phyloP scores from a whole-genome alignment of 2,888 invertebrate species.

The Eustalomyia histrio region DNA sequence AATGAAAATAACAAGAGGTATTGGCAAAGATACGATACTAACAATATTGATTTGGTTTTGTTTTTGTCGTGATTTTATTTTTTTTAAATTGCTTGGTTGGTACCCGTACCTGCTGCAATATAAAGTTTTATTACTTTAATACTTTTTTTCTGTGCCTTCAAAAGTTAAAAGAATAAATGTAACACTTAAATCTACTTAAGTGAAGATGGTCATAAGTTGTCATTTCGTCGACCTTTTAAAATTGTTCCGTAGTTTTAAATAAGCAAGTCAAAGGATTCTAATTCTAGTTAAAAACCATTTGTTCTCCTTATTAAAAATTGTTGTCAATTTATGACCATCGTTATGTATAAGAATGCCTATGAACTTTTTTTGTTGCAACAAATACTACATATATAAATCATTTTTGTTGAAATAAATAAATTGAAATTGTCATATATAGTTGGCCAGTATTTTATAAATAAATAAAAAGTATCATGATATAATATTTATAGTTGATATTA shows the following conservation, averaged over 20 bases:
- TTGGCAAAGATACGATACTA: constrained; percentile 25
- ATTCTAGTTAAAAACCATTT: no score
- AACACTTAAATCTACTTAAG: constrained; percentile 21
- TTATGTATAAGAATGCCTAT: no score
- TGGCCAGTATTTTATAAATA: background rate
- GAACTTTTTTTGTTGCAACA: background rate
- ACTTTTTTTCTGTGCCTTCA: background rate
- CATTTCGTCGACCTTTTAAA: no score
- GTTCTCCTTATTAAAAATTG: no score
- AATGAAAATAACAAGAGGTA: constrained; percentile 32
- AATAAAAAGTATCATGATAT: background rate
- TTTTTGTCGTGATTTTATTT: background rate
- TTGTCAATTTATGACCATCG: no score
- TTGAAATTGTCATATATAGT: background rate
- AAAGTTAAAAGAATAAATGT: constrained; percentile 4
- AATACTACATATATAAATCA: background rate
- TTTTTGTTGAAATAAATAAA: background rate
- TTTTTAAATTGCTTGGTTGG: background rate
- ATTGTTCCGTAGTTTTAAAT: no score
- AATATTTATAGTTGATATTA: no score
- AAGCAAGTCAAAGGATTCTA: no score
- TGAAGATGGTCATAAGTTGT: no score
- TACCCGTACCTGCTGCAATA: background rate
- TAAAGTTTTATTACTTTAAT: background rate
- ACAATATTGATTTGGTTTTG: constrained; percentile 31